Evolutionary conservation across 2,888 invertebrate species (phyloP), one percentile per base, ranked within the genome.

Genomic region (Cheilosia variabilis): DNA sequence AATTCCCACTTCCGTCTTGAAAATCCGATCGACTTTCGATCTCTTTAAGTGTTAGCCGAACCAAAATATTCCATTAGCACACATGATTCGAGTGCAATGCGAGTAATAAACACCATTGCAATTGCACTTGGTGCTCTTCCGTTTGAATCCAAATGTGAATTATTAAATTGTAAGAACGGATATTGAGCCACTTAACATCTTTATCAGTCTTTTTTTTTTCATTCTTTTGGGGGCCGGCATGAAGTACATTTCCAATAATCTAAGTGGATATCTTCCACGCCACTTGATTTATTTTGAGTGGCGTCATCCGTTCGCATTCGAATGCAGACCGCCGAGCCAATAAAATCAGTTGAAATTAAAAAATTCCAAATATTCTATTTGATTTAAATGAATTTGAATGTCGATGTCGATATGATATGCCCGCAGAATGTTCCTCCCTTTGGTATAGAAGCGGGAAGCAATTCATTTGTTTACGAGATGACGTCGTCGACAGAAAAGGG

Each of bases 201-300:
- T 80, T 60, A 52, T 60, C 55, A 52, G 43, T 34, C 0, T 34
- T 10, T 34, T 10, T 34, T 34, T 34, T 10, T 10, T 22, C 2
- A 13, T 13, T 37, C 1, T 7, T 27, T 9, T 2, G 10, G 13
- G 4, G 13, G 3, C 3, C 13, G 13, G 37, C 31, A 31, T 31
- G 37, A 13, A 13, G 37, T 37, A 37, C 50, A 34, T 71, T 76
- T 76, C 50, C 75, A 86, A 86, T 86, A 75, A 81, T 81, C 84
- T 75, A 75, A 80, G 75, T 81, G 84, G 81, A 81, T 80, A 53
- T 71, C 84, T 71, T 86, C 76, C 71, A 80, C 81, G 81, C 80
- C 81, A 86, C 80, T 86, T 86, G 84, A 86, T 81, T 86, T 71
- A 71, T 65, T 81, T 86, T 80, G 84, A 86, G 84, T 86, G 84